Conservation (phyloP, 2,797 vertebrate genomes). For the Synaphobranchus kaupii region DNA sequence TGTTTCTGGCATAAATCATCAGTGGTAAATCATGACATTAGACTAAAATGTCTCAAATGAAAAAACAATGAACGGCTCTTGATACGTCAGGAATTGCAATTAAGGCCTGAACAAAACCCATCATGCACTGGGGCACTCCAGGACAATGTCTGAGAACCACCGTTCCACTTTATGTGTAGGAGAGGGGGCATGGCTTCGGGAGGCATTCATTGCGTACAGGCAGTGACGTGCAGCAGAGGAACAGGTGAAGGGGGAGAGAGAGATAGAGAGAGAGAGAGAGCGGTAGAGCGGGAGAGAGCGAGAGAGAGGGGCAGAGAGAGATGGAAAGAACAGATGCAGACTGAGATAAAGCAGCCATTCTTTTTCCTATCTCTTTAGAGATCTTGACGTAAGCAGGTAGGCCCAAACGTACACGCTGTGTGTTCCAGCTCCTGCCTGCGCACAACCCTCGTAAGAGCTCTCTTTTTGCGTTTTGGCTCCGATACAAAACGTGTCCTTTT, state of each 20-base stretch:
- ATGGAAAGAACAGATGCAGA: slow-evolving; percentile 17
- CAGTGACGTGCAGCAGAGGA: not conserved
- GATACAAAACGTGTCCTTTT: slow-evolving; percentile 3
- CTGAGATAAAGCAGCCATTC: slow-evolving; percentile 30
- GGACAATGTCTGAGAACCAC: not conserved
- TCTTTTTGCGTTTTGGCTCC: slow-evolving; percentile 9
- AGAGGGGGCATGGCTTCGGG: not conserved
- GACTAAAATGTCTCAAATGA: not conserved
- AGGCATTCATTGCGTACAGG: not conserved
- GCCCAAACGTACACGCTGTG: not conserved
- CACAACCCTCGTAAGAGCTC: not conserved
- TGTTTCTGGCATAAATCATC: not conserved
- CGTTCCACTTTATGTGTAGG: not conserved
- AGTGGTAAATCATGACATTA: not conserved
- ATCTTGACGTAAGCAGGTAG: slow-evolving; percentile 37
- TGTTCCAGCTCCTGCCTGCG: slow-evolving; percentile 4
- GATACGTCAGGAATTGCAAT: not conserved
- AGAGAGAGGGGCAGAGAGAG: slow-evolving; percentile 4
- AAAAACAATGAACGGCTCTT: not conserved
- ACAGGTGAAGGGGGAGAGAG: not conserved
- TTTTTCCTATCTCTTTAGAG: slow-evolving; percentile 17
- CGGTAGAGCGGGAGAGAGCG: not conserved
- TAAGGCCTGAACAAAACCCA: not conserved
- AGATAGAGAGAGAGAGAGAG: not conserved
- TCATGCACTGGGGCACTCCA: not conserved